Conservation (phyloP, 2,113 vertebrate genomes). For the Macrotus californicus region DNA sequence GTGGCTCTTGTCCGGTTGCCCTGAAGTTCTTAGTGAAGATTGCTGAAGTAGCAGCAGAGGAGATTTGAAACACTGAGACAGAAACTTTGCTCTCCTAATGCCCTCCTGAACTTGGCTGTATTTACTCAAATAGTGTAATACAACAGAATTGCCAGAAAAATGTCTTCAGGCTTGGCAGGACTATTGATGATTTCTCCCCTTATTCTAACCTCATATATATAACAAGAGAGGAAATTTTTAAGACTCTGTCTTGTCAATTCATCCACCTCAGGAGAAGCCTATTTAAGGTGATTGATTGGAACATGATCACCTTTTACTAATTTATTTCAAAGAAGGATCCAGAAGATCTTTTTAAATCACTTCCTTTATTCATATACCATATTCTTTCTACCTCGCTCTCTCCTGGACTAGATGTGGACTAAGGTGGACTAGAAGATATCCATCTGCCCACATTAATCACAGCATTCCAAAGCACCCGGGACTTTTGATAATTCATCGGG, state of each 20-base stretch:
- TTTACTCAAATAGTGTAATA: not conserved
- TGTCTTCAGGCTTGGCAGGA: not conserved
- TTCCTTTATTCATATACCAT: not conserved
- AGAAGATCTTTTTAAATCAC: not conserved
- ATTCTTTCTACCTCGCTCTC: not conserved
- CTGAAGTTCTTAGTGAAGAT: not conserved
- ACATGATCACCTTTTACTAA: not conserved
- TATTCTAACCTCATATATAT: not conserved
- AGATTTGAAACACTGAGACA: not conserved
- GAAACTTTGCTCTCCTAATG: not conserved
- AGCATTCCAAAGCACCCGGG: not conserved
- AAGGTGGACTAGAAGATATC: too few species aligned
- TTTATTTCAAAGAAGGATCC: not conserved
- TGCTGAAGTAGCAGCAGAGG: not conserved
- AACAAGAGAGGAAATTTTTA: not conserved
- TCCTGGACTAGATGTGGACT: not conserved
- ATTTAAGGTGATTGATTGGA: not conserved
- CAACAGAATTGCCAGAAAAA: not conserved
- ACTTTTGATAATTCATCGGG: not conserved
- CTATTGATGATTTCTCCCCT: not conserved
- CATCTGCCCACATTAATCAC: not conserved
- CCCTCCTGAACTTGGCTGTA: not conserved
- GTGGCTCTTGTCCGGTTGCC: constrained; percentile 61
- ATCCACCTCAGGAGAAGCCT: not conserved
- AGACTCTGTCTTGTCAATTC: not conserved